Percentiles rank a stretch among this genome's conserved stretches.
Evolutionary conservation across 2,888 invertebrate species (phyloP).

Genomic region (Nipponacmea schrenckii): DNA sequence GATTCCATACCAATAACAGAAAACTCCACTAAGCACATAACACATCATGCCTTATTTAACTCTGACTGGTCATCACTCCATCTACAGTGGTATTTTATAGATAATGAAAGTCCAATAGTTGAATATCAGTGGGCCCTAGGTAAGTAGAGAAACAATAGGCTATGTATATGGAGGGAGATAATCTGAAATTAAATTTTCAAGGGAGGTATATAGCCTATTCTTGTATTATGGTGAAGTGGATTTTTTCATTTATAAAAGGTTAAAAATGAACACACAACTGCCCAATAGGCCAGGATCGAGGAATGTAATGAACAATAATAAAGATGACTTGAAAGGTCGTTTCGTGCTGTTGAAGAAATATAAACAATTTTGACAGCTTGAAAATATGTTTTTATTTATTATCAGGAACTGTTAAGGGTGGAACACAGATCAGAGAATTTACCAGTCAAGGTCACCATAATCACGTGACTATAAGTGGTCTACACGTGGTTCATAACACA

Average conservation of each 20-base stretch:
- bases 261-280: no score
- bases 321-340: not conserved
- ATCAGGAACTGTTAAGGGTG: conserved; percentile 42
- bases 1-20: conserved; percentile 12
- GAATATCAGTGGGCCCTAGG: conserved; percentile 28
- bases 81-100: conserved; percentile 28
- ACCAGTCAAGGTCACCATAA: conserved; percentile 37
- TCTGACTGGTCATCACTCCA: conserved; percentile 28
- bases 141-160: not conserved
- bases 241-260: no score
- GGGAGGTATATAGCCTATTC: no score
- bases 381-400: not conserved
- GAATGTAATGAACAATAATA: no score
- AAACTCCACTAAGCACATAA: not conserved
- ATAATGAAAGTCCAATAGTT: conserved; percentile 18
- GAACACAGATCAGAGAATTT: conserved; percentile 38
- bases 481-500: conserved; percentile 40
- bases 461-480: conserved; percentile 36
- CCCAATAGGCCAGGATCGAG: no score
- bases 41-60: conserved; percentile 19
- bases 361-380: not conserved
- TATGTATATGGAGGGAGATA: not conserved
- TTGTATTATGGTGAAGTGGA: no score
- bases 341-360: not conserved
- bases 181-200: not conserved